Base-by-base conservation (phyloP, 2,797 vertebrate species). In the Natrix natrix region DNA sequence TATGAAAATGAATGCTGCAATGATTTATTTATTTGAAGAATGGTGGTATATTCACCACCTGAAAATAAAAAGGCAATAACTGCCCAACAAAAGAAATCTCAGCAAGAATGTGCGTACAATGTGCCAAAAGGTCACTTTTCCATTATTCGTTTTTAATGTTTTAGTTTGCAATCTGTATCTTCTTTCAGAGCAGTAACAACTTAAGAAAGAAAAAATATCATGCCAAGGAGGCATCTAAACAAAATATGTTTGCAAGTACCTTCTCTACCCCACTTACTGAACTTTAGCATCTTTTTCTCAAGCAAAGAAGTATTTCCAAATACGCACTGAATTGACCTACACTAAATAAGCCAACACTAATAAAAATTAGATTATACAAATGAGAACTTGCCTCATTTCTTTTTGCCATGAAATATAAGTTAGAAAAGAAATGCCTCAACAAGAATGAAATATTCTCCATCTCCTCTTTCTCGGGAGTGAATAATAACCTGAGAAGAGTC, bases 21-120 rank as follows among this genome's bases (percentile, higher is more conserved):
- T 54, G n/a, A 14, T 92, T 56, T 87, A 88, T n/a, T 83, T 74
- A 57, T 93, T 20, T 1, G 57, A 94, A 88, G 26, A 74, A 74
- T 59, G 17, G 54, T 8, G 54, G 37, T 54, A 26, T 20, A 92
- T 88, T 78, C 17, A 69, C n/a, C 32, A 69, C 37, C 8, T 43
- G 60, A n/a, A 37, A 13, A 48, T 74, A 17, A 88, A 88, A 92
- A 14, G 16, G 55, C 48, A 88, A 20, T 32, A 56, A 20, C 32
- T 69, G 28, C 8, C 22, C 52, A 87, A 55, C 28, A 69, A 69
- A 66, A 69, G 8, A 56, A 59, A 55, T 52, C 24, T 28, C 16
- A 14, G 37, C 24, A 86, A 26, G 74, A 83, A 91, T n/a, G 52
- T 56, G 32, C 22, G n/a, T 22, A 37, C 56, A 86, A 13, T 16